phyloP scores from a whole-genome alignment of 2,113 vertebrate genomes.

The Gasterosteus nipponicus region DNA sequence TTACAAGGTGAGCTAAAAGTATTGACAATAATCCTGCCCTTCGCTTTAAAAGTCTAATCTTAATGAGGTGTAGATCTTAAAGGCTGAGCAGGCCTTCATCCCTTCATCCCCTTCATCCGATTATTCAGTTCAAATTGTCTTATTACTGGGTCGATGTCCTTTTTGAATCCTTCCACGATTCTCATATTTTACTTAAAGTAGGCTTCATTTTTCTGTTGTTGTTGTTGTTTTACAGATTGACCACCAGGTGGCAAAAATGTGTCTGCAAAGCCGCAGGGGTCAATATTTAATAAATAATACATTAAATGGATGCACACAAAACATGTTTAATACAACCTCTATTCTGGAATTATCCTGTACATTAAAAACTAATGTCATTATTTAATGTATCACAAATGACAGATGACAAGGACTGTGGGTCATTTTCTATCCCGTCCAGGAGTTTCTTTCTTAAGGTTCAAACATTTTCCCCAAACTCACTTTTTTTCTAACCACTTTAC shows the following conservation, averaged over 20 bases:
- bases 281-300: not conserved
- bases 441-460: not conserved
- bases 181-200: not conserved
- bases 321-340: not conserved
- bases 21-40: not conserved
- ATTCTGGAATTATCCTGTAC: not conserved
- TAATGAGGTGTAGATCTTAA: not conserved
- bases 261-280: not conserved
- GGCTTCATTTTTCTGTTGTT: not conserved
- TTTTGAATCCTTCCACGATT: not conserved
- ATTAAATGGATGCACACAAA: not conserved
- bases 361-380: not conserved
- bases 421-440: not conserved
- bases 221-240: not conserved
- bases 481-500: slow-evolving; percentile 1
- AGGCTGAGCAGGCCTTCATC: not conserved
- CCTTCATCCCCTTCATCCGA: not conserved
- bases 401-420: not conserved
- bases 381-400: not conserved
- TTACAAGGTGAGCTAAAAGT: not conserved
- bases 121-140: not conserved
- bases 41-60: not conserved
- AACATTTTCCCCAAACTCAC: not conserved
- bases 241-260: slow-evolving; percentile 19
- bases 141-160: not conserved